Conservation (phyloP, 2,797 vertebrate genomes). For the Leptodactylus fallax region DNA sequence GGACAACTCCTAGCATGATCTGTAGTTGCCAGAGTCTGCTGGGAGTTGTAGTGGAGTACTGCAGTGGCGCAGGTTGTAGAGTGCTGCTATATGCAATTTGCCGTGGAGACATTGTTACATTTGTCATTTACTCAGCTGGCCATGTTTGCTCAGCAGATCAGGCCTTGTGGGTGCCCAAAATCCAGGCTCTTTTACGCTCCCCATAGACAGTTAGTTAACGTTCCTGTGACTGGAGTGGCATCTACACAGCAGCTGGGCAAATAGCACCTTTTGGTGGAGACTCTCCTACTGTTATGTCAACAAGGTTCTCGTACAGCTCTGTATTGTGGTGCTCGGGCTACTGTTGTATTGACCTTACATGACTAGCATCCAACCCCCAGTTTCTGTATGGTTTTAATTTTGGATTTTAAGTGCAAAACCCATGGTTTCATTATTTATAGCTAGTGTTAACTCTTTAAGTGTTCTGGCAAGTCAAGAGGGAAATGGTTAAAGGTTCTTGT, state of each 20-base stretch:
- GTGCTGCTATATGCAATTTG: neutral
- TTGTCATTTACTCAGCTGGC: slow-evolving; percentile 61
- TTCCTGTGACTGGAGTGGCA: slow-evolving; percentile 28
- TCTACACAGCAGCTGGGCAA: slow-evolving; percentile 58
- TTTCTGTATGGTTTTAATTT: neutral
- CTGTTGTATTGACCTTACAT: neutral
- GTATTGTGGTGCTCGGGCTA: too few relatives aligned
- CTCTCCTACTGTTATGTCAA: slow-evolving; percentile 48
- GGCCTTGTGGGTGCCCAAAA: slow-evolving; percentile 38
- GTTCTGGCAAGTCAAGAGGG: neutral
- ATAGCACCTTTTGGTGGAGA: slow-evolving; percentile 53
- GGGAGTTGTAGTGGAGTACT: neutral
- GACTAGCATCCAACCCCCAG: neutral
- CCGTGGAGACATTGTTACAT: slow-evolving; percentile 32
- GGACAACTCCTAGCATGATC: neutral
- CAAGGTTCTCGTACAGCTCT: neutral
- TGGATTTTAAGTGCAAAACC: neutral
- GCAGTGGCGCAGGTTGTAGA: neutral
- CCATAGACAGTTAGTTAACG: slow-evolving; percentile 53
- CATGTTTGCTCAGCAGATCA: slow-evolving; percentile 53
- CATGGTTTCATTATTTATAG: neutral
- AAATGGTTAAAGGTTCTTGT: slow-evolving; percentile 7
- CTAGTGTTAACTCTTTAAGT: neutral
- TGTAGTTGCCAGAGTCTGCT: neutral
- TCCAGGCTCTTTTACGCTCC: slow-evolving; percentile 35